Evolutionary conservation across 23 tunicate genomes (phyloP), one percentile per base, ranked within the genome.

Genomic region (Trididemnum miniatum): DNA sequence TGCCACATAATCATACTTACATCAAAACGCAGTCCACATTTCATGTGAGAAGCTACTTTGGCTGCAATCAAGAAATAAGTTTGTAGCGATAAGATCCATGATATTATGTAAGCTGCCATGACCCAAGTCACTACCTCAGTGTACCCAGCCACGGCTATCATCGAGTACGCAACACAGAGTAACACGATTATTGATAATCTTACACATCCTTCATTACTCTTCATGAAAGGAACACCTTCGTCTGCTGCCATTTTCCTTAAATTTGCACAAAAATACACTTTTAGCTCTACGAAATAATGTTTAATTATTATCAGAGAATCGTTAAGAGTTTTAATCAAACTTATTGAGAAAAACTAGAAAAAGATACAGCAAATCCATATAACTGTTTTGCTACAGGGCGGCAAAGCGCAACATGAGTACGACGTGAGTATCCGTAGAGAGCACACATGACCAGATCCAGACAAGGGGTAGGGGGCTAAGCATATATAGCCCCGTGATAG

Each of bases 11-110:
- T 44, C 59, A 2, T 18, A 80, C 75, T 31, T 90, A 90, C 96
- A 39, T 90, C 96, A 49, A 49, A 90, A 0, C 78, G n/a, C 4
- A 90, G 71, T 34, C 97, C 97, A 37, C 97, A 91, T 23, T 86
- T 60, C 97, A 91, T 85, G 32, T 91, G 77, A 22, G 87, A 74
- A 5, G 83, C 75, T 0, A 91, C 79, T 1, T 65, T 77, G 1
- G 83, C 71, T 22, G 84, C 83, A 3, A 86, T 86, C 66, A 91
- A 86, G 76, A 91, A 91, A 65, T 74, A 91, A 2, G 87, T 71
- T 24, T 87, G 65, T 20, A 91, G 51, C 25, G 90, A 75, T 3
- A 85, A 26, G 20, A 83, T 59, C 85, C 87, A 91, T 0, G 97
- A 67, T 26, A 91, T 86, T 35, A 91, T 59, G 76, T 81, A 91